Conservation (phyloP, 2,797 vertebrate genomes). For the Pagetopsis macropterus region DNA sequence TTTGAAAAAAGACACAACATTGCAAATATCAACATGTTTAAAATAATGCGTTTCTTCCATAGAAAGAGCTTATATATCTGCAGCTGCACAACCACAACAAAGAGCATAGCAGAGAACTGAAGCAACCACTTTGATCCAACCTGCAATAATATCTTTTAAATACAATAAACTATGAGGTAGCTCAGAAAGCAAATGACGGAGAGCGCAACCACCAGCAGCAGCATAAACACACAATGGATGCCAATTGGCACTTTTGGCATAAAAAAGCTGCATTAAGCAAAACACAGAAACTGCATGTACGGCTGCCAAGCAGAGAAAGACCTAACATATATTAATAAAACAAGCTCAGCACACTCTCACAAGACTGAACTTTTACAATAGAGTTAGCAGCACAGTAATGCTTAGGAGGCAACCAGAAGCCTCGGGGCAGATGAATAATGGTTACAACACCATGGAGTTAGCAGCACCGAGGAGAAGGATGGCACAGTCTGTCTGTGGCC, state of each 20-base stretch:
- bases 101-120: slow-evolving; percentile 10
- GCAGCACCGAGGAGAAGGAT: slow-evolving; percentile 41
- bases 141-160: slow-evolving; percentile 13
- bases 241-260: slow-evolving; percentile 1
- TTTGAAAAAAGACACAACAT: no score
- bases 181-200: slow-evolving; percentile 24
- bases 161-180: slow-evolving; percentile 4
- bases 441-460: slow-evolving; percentile 59
- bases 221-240: slow-evolving; percentile 18
- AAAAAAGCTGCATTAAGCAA: slow-evolving; percentile 25
- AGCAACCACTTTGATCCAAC: slow-evolving; percentile 36
- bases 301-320: slow-evolving; percentile 39
- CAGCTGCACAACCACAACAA: slow-evolving; percentile 11
- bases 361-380: slow-evolving; percentile 34
- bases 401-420: slow-evolving; percentile 49
- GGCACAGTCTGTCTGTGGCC: slow-evolving; percentile 35
- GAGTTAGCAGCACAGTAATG: slow-evolving; percentile 17
- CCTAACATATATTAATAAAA: slow-evolving; percentile 1
- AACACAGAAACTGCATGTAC: slow-evolving; percentile 26
- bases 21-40: slow-evolving; percentile 14
- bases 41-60: slow-evolving; percentile 8
- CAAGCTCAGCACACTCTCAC: slow-evolving; percentile 9
- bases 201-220: slow-evolving; percentile 26
- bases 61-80: slow-evolving; percentile 17
- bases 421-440: slow-evolving; percentile 63